These are phyloP conservation scores for Boloria selene DNA, from an alignment of 2,888 invertebrate species.

Conservation along the genomic window DNA sequence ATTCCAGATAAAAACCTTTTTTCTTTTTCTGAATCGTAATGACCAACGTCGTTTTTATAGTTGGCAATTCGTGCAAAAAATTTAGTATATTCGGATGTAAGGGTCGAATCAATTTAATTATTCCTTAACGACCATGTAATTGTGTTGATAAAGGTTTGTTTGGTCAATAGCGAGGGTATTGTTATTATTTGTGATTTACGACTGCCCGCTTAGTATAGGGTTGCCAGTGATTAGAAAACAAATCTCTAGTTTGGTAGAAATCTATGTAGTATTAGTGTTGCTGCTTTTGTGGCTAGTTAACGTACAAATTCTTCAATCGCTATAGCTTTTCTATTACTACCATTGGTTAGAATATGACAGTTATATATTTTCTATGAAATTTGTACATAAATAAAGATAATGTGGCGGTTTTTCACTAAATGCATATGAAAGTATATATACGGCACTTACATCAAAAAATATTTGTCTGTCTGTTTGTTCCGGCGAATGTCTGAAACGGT, in stretches of 20 bases:
- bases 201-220: slow-evolving; percentile 25
- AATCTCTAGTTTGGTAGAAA: background rate
- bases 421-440: too few species aligned
- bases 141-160: slow-evolving; percentile 77
- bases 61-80: slow-evolving; percentile 33
- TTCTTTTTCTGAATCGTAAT: slow-evolving; percentile 40
- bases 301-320: background rate
- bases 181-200: slow-evolving; percentile 44
- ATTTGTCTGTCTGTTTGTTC: too few species aligned
- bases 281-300: too few species aligned
- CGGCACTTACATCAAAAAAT: too few species aligned
- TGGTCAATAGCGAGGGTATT: slow-evolving; percentile 61
- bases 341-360: too few species aligned
- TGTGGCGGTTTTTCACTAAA: too few species aligned
- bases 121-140: slow-evolving; percentile 75
- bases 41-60: slow-evolving; percentile 36
- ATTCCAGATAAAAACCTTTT: slow-evolving; percentile 51
- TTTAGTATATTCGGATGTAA: slow-evolving; percentile 43
- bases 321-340: too few species aligned
- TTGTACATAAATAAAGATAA: too few species aligned
- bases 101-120: slow-evolving; percentile 57
- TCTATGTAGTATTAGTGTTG: background rate
- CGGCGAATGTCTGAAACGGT: too few species aligned
- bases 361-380: too few species aligned
- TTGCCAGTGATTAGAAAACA: slow-evolving; percentile 40